These are phyloP conservation scores for Caradrina clavipalpis DNA, from an alignment of 2,888 invertebrate species.

Conservation along the genomic window DNA sequence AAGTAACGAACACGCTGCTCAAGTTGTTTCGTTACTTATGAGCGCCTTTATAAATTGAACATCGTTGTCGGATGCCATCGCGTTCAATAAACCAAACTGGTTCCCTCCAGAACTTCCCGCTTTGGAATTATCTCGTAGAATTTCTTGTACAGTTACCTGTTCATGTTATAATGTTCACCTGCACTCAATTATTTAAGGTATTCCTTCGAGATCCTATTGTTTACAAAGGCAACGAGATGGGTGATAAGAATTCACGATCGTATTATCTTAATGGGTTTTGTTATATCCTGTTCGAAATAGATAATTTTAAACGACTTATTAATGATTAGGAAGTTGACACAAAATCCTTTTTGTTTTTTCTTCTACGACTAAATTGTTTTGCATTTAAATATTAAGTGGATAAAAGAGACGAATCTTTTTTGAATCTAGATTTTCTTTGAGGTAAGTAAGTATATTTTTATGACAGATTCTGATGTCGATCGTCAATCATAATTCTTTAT, in stretches of 20 bases:
- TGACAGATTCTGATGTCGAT: constrained; percentile 6
- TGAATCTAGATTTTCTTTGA: constrained; percentile 4
- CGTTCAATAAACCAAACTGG: constrained; percentile 86
- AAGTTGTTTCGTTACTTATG: constrained; percentile 65
- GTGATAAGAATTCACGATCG: constrained; percentile 43
- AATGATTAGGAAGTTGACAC: constrained; percentile 18
- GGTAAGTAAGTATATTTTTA: neutral
- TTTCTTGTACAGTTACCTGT: constrained; percentile 83
- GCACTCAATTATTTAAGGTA: constrained; percentile 60
- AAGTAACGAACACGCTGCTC: constrained; percentile 63
- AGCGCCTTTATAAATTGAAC: constrained; percentile 83
- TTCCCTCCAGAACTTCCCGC: constrained; percentile 84
- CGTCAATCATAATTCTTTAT: constrained; percentile 20
- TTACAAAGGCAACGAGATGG: constrained; percentile 26
- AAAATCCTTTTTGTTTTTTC: constrained; percentile 9
- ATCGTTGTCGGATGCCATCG: constrained; percentile 82
- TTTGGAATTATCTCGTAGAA: constrained; percentile 85
- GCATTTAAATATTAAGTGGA: neutral
- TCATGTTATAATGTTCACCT: constrained; percentile 56
- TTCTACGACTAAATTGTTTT: neutral
- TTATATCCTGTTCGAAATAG: constrained; percentile 42
- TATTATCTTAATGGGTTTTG: constrained; percentile 46
- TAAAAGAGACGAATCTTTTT: neutral
- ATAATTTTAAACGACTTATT: constrained; percentile 26
- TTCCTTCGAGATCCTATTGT: constrained; percentile 40